These are phyloP conservation scores for Ichneumoninae sp. DNA, from an alignment of 2,888 invertebrate species.

Conservation along the genomic window DNA sequence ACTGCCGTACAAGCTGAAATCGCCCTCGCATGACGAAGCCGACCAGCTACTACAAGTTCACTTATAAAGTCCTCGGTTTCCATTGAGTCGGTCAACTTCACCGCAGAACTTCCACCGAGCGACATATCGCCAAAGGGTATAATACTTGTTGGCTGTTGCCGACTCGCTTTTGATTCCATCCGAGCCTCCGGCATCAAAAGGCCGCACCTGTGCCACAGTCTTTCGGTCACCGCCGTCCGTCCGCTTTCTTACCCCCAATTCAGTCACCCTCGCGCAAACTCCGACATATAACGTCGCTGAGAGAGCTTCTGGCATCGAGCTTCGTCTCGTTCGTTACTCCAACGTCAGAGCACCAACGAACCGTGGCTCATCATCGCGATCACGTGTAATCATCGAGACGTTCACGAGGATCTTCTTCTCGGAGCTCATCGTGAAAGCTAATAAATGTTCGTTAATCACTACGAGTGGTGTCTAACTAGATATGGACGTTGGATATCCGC, in stretches of 20 bases:
- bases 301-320: conserved; percentile 19
- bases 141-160: conserved; percentile 10
- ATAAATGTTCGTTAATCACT: conserved; percentile 63
- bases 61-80: not conserved
- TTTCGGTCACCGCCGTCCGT: not conserved
- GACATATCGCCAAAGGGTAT: conserved; percentile 16
- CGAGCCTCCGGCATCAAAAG: not conserved
- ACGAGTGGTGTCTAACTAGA: conserved; percentile 59
- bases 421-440: conserved; percentile 35
- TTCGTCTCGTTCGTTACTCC: conserved; percentile 50
- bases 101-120: not conserved
- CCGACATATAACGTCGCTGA: not conserved
- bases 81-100: not conserved
- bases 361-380: conserved; percentile 33
- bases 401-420: conserved; percentile 19
- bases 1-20: conserved; percentile 1
- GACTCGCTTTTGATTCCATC: conserved; percentile 15
- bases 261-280: not conserved
- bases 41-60: not conserved
- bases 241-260: not conserved
- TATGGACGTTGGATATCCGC: conserved; percentile 31
- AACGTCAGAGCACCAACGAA: not conserved
- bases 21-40: not conserved
- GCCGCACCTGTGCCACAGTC: conserved; percentile 20
- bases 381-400: conserved; percentile 43